Conservation (phyloP, 1,140 invertebrate species). For the Eurosta solidaginis region DNA sequence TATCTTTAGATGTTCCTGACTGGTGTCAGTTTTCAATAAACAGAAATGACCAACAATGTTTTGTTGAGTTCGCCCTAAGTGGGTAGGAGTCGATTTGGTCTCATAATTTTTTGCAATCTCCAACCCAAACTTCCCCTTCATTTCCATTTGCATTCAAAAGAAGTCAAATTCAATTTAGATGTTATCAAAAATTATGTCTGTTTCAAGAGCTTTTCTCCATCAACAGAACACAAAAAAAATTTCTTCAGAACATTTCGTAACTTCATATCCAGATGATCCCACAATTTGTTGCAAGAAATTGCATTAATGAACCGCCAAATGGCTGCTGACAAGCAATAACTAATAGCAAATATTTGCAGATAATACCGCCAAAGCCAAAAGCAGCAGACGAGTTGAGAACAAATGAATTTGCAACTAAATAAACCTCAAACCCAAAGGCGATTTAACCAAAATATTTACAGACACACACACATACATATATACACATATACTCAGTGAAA, state of each 20-base stretch:
- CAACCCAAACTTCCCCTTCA: too few species aligned
- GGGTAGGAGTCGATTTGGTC: too few species aligned
- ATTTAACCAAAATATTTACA: background rate
- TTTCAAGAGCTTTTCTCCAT: background rate
- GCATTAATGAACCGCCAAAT: slow-evolving; percentile 16
- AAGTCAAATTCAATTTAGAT: background rate
- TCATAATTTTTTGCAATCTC: too few species aligned
- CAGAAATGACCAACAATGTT: too few species aligned
- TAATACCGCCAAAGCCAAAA: background rate
- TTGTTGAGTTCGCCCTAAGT: too few species aligned
- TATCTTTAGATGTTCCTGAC: too few species aligned
- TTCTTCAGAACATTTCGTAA: background rate
- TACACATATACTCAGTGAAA: background rate
- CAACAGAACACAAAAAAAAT: background rate
- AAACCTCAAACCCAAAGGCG: slow-evolving; percentile 6
- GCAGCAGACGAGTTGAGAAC: background rate
- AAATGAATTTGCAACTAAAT: background rate
- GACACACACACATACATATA: background rate
- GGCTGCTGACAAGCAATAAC: slow-evolving; percentile 20
- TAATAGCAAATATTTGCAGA: background rate
- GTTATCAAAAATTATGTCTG: background rate
- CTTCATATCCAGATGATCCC: background rate
- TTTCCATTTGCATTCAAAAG: too few species aligned
- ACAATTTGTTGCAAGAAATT: background rate
- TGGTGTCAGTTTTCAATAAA: too few species aligned